Evolutionary conservation across 2,888 invertebrate genomes (phyloP).

Genomic region (Drosophila demipolita): DNA sequence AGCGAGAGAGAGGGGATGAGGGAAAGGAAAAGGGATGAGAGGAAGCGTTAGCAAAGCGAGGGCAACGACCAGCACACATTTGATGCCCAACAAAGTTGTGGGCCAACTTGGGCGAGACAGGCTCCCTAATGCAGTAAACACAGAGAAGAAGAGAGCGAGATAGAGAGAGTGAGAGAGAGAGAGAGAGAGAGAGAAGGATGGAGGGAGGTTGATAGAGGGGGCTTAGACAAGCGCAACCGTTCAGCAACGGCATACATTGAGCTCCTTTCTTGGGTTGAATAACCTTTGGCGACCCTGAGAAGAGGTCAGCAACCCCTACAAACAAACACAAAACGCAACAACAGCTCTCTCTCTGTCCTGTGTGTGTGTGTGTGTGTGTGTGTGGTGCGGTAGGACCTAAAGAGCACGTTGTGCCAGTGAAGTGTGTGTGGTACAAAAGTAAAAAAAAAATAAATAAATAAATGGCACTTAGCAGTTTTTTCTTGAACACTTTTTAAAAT

Average conservation of each 20-base stretch:
- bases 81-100: constrained; percentile 51
- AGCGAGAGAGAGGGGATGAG: constrained; percentile 9
- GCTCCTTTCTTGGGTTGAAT: constrained; percentile 79
- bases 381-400: constrained; percentile 44
- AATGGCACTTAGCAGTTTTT: background rate
- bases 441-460: background rate
- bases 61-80: constrained; percentile 83
- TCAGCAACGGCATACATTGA: constrained; percentile 66
- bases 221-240: background rate
- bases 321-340: constrained; percentile 21
- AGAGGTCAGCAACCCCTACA: constrained; percentile 85
- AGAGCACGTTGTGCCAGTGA: constrained; percentile 21
- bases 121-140: background rate
- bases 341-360: constrained; percentile 15
- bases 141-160: background rate
- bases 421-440: constrained; percentile 4
- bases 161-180: background rate
- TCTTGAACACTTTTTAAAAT: background rate
- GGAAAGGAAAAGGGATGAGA: background rate
- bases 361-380: constrained; percentile 6
- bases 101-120: constrained; percentile 14
- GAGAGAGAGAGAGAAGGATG: background rate
- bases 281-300: constrained; percentile 85
- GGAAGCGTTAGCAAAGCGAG: constrained; percentile 32
- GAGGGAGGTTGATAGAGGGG: background rate